Evolutionary conservation across 1,140 invertebrate genomes (phyloP), one percentile per base, ranked within the genome.

Genomic region (Varroa destructor): DNA sequence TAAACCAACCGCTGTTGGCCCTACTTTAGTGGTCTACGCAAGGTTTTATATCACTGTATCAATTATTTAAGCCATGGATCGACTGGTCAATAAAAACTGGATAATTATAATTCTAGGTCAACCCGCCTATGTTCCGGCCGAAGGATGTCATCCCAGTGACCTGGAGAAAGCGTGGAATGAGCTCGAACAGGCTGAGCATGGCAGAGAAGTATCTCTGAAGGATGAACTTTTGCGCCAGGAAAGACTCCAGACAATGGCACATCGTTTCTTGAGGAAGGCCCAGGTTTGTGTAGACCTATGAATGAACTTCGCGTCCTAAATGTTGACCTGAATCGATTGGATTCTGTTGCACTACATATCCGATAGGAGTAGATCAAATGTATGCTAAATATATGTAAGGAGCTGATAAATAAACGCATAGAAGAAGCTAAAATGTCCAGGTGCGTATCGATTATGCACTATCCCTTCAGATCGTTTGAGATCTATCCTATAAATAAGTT

Each of bases 181-280:
- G 67, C 81, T 99, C 8, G 95, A 98, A 79, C 89, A 90, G 77
- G 90, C 93, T 0, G 96, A 99, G 80, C 91, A 99, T 81, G 85
- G 86, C 51, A 84, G 94, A 12, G 95, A 99, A 81, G 87, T 95
- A 0, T 93, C 92, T 0, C 80, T 99, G 12, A 83, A 93, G 51
- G 88, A 90, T 40, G 95, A 98, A 79, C 81, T 99, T 6, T 80
- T 95, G 55, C 83, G 93, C 25, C 94, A 97, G 78, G 93, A 98
- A 79, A 83, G 91, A 73, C 81, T 99, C 1, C 93, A 98, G 78
- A 91, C 95, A 77, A 82, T 97, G 37, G 95, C 95, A 75, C 90
- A 93, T 78, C 92, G 94, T 78, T 99, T 99, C 81, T 89, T 93
- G 76, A 87, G 89, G 75, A 99, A 99, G 82, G 87, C 87, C 73